phyloP scores from a whole-genome alignment of 2,113 vertebrate genomes.

The Chaetorhynchus papuensis region DNA sequence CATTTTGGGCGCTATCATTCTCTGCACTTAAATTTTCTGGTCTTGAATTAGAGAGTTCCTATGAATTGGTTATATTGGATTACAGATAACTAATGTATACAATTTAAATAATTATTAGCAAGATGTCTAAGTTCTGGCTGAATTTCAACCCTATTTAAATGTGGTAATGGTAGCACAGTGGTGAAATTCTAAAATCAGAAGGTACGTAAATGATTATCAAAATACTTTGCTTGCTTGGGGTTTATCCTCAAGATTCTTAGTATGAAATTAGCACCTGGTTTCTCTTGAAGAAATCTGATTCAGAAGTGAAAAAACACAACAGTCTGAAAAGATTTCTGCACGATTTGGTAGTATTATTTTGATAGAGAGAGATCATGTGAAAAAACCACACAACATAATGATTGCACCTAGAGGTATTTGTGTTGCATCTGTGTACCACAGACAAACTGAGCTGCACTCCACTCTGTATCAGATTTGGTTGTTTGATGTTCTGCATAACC shows the following conservation, averaged over 20 bases:
- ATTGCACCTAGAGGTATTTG: background rate
- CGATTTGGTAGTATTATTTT: background rate
- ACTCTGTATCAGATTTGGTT: background rate
- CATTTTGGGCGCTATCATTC: background rate
- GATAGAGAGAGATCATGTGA: background rate
- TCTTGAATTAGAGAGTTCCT: background rate
- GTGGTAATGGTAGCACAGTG: background rate
- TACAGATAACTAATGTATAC: background rate
- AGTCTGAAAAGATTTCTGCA: background rate
- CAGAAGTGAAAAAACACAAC: background rate
- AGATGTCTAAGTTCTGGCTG: background rate
- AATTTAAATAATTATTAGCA: background rate
- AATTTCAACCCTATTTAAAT: background rate
- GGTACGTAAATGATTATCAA: background rate
- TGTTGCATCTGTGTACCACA: background rate
- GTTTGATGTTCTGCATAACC: background rate
- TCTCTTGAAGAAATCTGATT: background rate
- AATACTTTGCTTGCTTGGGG: background rate
- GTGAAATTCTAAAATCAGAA: background rate
- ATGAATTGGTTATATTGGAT: background rate
- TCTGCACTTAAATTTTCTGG: background rate
- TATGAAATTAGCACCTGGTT: background rate
- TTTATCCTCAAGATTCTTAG: background rate
- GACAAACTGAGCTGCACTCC: background rate
- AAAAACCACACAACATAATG: background rate